A percentile compares a stretch with the other conserved stretches of the same genome.
These are phyloP conservation scores for Meriones psammophilus DNA, from an alignment of 2,797 vertebrate genomes.

Conservation along the genomic window DNA sequence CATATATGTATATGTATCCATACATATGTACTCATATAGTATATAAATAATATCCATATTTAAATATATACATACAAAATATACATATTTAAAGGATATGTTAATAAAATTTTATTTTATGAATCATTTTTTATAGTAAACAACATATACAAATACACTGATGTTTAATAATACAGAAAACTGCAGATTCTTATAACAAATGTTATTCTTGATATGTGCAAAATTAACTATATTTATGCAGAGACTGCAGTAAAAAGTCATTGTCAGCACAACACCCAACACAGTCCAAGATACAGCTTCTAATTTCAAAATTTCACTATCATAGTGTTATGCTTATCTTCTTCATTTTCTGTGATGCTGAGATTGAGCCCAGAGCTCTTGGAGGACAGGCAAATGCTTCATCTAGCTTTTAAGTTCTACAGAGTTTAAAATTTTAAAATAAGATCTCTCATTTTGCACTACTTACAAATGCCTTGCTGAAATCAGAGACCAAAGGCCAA, in stretches of 20 bases:
- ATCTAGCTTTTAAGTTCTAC: constrained; percentile 60
- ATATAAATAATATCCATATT: too few relatives aligned
- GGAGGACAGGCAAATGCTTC: background rate
- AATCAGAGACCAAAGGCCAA: constrained; percentile 71
- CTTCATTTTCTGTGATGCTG: background rate
- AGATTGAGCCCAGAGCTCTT: background rate
- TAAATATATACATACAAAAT: too few relatives aligned
- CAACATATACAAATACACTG: background rate
- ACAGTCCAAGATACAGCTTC: background rate
- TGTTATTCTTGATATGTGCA: background rate
- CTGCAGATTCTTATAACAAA: background rate
- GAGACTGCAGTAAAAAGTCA: background rate
- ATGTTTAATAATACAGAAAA: background rate
- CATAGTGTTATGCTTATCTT: background rate
- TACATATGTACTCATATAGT: too few relatives aligned
- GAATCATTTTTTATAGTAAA: constrained; percentile 2
- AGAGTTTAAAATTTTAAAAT: constrained; percentile 58
- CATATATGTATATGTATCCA: too few relatives aligned
- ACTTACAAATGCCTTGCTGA: constrained; percentile 8
- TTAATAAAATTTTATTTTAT: background rate
- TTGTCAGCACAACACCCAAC: background rate
- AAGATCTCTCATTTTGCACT: constrained; percentile 40
- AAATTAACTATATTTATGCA: background rate
- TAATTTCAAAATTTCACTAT: background rate
- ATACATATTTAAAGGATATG: background rate